Evolutionary conservation across 2,113 vertebrate species (phyloP), one percentile per base, ranked within the genome.

Genomic region (Fulica atra): DNA sequence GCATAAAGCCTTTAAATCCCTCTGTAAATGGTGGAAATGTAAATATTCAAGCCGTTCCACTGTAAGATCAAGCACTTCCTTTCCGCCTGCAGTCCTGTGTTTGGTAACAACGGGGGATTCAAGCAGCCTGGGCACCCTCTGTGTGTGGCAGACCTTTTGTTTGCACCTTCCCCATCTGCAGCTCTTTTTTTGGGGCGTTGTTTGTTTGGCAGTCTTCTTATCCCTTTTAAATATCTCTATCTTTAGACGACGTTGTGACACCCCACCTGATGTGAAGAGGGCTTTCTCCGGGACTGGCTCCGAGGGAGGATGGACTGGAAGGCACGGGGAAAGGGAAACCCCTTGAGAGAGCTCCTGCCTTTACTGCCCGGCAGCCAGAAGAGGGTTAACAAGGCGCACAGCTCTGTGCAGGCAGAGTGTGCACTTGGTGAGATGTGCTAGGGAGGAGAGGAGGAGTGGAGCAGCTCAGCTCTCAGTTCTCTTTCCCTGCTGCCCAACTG

Each of bases 361-460:
- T 40, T 5, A 24, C 76, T 31, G 35, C 86, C 86, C 65, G 59
- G 4, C 92, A 23, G 97, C 38, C 88, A 60, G 64, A 59, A 4
- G 13, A 91, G 97, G 92, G 97, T 97, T 97, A 97, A 96, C 14
- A 5, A 23, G 69, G 76, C 65, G 11, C 72, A 60, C 56, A 51
- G 76, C 88, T 88, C 66, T 8, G 83, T 13, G 90, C 51, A 36
- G 81, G 91, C 72, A 66, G 71, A 5, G 25, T 38, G 89, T n/a
- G 63, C 38, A 38, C 71, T 85, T 66, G 84, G 92, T 5, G 61
- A 5, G 68, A 93, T 87, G 94, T 38, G 44, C 44, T 46, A 46
- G 17, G 44, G 44, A 46, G 44, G 50, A 51, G 38, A 48, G 36
- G 56, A 88, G 66, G 56, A 88, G 66, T 1, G 26, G 51, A 92